Evolutionary conservation across 2,797 vertebrate genomes (phyloP), one percentile per base, ranked within the genome.

Genomic region (Danio albolineatus): DNA sequence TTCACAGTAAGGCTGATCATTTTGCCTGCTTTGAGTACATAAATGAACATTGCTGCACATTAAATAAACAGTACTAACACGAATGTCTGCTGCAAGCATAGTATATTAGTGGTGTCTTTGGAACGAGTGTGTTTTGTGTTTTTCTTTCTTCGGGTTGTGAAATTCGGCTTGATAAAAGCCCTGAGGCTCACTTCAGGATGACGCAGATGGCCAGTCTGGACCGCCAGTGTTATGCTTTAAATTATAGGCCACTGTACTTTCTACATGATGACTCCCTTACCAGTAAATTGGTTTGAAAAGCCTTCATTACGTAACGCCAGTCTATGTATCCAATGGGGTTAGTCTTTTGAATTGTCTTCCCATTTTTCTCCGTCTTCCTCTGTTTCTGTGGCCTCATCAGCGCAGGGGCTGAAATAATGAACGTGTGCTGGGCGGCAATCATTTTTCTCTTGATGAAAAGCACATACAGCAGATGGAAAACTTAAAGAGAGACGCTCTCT

Each of bases 211-310:
- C 78, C 84, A 61, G 67, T 84, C 71, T 85, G 85, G 79, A 70
- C 66, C 10, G n/a, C 56, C 73, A 57, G 73, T 82, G 78, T 78
- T 81, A 81, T 86, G 84, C 56, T 84, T 84, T 84, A 86, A 86
- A 87, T 87, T 85, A 85, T 73, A 88, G 86, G 61, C 77, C 78
- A 73, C 80, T 79, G 70, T 81, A 81, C 79, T 84, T 83, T 83
- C 64, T 73, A 78, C 76, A 75, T 66, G 78, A 84, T 77, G 83
- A 78, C 69, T 83, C 75, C 73, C 80, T 78, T 83, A 76, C 73
- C 66, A 67, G 83, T 66, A 86, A 87, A 87, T 86, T 85, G 84
- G 71, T 83, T 73, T 85, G 81, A 88, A 89, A 85, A 83, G 80
- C 81, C 76, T 72, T 75, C 76, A 79, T 88, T 87, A 82, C 46